A percentile compares a stretch with the other conserved stretches of the same genome.
Evolutionary conservation across 1,140 invertebrate species (phyloP).

Genomic region (Drosophila busckii): DNA sequence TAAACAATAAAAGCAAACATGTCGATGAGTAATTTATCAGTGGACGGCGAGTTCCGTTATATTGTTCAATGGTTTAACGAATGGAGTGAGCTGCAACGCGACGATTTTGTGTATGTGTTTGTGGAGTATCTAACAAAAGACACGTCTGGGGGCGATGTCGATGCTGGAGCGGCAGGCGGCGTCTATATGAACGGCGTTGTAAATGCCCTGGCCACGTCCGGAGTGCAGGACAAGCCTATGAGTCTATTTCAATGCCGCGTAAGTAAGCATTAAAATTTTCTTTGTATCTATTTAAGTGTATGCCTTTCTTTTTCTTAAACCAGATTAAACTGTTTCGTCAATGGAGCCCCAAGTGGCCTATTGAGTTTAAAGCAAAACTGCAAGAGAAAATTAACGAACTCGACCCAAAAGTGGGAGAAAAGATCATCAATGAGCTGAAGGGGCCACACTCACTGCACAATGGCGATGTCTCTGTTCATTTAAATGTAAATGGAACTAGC

Average conservation of each 20-base stretch:
- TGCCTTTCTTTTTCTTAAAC: constrained; percentile 18
- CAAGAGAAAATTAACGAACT: constrained; percentile 84
- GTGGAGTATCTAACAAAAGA: constrained; percentile 83
- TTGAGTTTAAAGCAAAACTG: constrained; percentile 86
- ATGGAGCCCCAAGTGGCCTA: constrained; percentile 91
- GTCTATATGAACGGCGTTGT: constrained; percentile 87
- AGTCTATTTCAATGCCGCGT: constrained; percentile 93
- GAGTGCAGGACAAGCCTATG: constrained; percentile 87
- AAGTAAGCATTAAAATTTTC: constrained; percentile 59
- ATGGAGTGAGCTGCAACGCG: constrained; percentile 91
- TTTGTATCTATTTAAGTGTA: constrained; percentile 2
- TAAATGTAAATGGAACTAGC: constrained; percentile 64
- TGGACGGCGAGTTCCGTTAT: constrained; percentile 87
- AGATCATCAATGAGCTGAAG: constrained; percentile 80
- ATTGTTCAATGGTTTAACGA: constrained; percentile 92
- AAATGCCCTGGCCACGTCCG: constrained; percentile 83
- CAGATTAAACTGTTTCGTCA: constrained; percentile 91
- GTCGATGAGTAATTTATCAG: constrained; percentile 71
- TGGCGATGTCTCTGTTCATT: constrained; percentile 59
- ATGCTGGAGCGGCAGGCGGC: constrained; percentile 42
- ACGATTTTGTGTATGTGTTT: constrained; percentile 89
- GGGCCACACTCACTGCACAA: constrained; percentile 54
- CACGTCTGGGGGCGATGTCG: constrained; percentile 64
- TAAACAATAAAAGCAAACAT: constrained; percentile 34
- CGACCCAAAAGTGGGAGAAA: constrained; percentile 85